These are phyloP conservation scores for Macropis europaea DNA, from an alignment of 2,888 invertebrate genomes.

Conservation along the genomic window DNA sequence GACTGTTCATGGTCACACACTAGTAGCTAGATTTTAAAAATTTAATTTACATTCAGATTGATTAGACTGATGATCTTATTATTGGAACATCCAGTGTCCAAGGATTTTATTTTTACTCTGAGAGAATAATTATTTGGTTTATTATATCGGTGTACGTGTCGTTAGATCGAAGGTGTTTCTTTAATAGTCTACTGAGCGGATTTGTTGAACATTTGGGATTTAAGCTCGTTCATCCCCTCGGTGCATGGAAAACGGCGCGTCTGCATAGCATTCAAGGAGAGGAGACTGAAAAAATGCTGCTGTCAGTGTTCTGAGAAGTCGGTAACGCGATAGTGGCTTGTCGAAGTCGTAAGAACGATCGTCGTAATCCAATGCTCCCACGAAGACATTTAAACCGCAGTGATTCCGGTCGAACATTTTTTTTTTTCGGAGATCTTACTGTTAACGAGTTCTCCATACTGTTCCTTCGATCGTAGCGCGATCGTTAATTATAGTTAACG, in stretches of 20 bases:
- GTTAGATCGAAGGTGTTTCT: too few species aligned
- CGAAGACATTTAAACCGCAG: constrained; percentile 36
- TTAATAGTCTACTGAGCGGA: too few species aligned
- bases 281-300: neutral
- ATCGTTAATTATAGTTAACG: constrained; percentile 23
- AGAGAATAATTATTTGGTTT: too few species aligned
- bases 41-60: too few species aligned
- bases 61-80: too few species aligned
- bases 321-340: constrained; percentile 37
- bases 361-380: constrained; percentile 36
- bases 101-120: too few species aligned
- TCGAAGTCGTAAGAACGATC: constrained; percentile 40
- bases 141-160: too few species aligned
- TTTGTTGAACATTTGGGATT: too few species aligned
- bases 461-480: neutral
- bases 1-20: too few species aligned
- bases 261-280: neutral
- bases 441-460: neutral
- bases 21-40: too few species aligned
- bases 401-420: constrained; percentile 15
- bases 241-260: neutral
- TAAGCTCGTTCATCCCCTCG: neutral
- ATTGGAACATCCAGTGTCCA: too few species aligned
- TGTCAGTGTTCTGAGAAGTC: constrained; percentile 24
- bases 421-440: neutral